A percentile compares a stretch with the other conserved stretches of the same genome.
Evolutionary conservation across 2,888 invertebrate genomes (phyloP).

Genomic region (Torymus tubicola): DNA sequence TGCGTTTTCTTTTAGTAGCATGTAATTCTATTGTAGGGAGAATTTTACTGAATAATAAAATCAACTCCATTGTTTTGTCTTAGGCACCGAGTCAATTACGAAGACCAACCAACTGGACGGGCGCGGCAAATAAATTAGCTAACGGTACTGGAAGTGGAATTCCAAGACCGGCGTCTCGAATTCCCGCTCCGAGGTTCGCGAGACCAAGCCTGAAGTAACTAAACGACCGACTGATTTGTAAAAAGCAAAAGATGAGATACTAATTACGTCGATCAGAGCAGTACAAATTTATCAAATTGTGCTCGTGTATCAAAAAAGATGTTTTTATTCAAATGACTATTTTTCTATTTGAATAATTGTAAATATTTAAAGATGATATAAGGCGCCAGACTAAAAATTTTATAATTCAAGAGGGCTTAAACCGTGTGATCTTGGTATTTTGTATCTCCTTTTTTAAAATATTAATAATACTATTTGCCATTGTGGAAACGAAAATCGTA

Average conservation of each 20-base stretch:
- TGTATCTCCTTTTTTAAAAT: conserved; percentile 47
- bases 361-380: conserved; percentile 42
- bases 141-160: conserved; percentile 69
- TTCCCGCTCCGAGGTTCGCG: conserved; percentile 68
- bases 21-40: neutral
- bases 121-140: conserved; percentile 60
- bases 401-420: conserved; percentile 27
- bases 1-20: conserved; percentile 41
- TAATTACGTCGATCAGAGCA: conserved; percentile 30
- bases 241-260: conserved; percentile 44
- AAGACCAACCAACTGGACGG: conserved; percentile 69
- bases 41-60: conserved; percentile 1
- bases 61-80: neutral
- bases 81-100: conserved; percentile 61
- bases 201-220: conserved; percentile 62
- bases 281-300: conserved; percentile 51
- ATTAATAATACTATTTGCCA: conserved; percentile 47
- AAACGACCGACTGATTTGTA: conserved; percentile 24
- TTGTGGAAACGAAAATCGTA: conserved; percentile 40
- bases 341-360: conserved; percentile 55
- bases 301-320: conserved; percentile 29
- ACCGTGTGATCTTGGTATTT: conserved; percentile 51
- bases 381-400: conserved; percentile 20
- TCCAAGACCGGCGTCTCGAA: conserved; percentile 73
- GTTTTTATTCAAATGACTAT: conserved; percentile 44